phyloP scores from a whole-genome alignment of 2,797 vertebrate species.

The Pseudotriccus pelzelni region DNA sequence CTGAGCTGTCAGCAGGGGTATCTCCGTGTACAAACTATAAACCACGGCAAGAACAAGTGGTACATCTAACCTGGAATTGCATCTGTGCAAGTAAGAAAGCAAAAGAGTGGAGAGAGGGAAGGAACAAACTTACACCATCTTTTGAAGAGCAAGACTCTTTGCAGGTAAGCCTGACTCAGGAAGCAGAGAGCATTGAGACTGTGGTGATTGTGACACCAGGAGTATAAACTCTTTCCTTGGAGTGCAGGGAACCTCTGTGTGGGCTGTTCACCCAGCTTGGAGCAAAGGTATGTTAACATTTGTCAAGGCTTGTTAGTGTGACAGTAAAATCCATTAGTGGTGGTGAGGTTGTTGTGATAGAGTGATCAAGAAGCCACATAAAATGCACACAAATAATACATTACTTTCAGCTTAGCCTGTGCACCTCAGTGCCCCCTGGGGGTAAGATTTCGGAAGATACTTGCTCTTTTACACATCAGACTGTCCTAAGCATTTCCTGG shows the following conservation, averaged over 20 bases:
- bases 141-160: not conserved
- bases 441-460: not conserved
- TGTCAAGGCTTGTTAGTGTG: not conserved
- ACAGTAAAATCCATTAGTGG: not conserved
- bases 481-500: not conserved
- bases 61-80: not conserved
- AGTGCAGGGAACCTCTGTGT: not conserved
- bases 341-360: not conserved
- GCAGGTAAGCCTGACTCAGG: not conserved
- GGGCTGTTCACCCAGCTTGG: not conserved
- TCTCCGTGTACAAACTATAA: not conserved
- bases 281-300: not conserved
- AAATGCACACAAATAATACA: not conserved
- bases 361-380: not conserved
- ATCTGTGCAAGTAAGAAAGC: not conserved
- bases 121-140: not conserved
- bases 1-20: slow-evolving; percentile 32
- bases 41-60: not conserved
- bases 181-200: not conserved
- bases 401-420: not conserved
- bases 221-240: not conserved
- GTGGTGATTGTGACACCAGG: not conserved
- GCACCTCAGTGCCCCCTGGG: not conserved
- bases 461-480: not conserved
- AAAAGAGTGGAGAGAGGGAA: not conserved